Evolutionary conservation across 2,797 vertebrate species (phyloP), one percentile per base, ranked within the genome.

Genomic region (Pogoniulus pusillus): DNA sequence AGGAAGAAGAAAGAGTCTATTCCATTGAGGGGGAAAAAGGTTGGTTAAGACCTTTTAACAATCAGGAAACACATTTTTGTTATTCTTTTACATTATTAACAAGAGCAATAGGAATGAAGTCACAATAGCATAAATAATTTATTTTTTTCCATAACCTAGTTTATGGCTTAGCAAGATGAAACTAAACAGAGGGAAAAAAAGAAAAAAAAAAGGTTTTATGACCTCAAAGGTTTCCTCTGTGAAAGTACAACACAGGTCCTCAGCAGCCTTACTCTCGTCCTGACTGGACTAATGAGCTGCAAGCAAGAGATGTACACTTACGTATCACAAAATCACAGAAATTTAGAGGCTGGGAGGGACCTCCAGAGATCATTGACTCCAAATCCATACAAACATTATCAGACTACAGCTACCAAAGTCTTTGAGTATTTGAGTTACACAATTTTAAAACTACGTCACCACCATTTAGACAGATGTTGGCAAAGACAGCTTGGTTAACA

Each of bases 61-160:
- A 39, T 68, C 23, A 86, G 68, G 55, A 85, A 66, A 65, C 39
- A 87, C 55, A 79, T 34, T 4, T 45, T 23, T 43, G 17, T 69
- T 81, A 27, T 90, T 83, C 69, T 93, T 41, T 80, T 92, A 77
- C 85, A 91, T 94, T 90, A 92, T 91, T 93, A 95, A 91, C 41
- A 70, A 55, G 7, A 86, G 54, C 49, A 92, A 87, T 19, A 82
- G 27, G 26, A 87, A 85, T 71, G 59, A 90, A 81, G 59, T 83
- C 87, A 92, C 24, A 91, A 78, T 60, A 85, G 35, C 26, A 58
- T 89, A 79, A 95, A 89, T 93, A 91, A 91, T 94, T 89, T 90
- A 91, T 91, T 94, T 89, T 90, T 76, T 89, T 66, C 68, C 80
- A 41, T 84, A 92, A 89, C 82, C 89, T 87, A 93, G 54, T 92